phyloP scores from a whole-genome alignment of 2,888 invertebrate species.

The Lasioglossum vierecki region DNA sequence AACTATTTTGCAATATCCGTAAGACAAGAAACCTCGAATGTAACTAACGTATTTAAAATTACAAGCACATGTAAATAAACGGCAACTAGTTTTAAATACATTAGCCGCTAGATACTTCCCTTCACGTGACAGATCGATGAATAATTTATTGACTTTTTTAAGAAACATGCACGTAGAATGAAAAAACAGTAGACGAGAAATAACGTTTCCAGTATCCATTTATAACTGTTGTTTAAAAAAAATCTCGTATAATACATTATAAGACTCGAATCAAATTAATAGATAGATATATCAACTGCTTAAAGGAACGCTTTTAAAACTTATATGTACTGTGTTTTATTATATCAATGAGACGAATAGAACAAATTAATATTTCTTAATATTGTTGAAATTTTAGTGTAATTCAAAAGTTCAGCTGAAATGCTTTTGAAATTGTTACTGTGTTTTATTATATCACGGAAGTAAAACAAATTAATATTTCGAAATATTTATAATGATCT shows the following conservation, averaged over 20 bases:
- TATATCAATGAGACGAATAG: background rate
- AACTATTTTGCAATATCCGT: background rate
- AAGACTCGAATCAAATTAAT: no score
- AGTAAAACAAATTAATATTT: background rate
- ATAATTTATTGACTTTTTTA: conserved; percentile 12
- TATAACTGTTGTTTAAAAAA: background rate
- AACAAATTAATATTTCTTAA: background rate
- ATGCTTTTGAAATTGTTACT: no score
- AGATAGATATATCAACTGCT: background rate
- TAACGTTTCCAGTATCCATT: background rate
- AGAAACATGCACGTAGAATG: background rate
- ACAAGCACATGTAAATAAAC: background rate
- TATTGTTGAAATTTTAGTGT: background rate
- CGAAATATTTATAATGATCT: background rate
- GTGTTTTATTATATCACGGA: no score
- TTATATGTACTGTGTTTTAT: background rate
- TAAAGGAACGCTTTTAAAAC: background rate
- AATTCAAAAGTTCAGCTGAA: no score
- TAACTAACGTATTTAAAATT: background rate
- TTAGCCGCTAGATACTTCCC: background rate
- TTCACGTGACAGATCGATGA: background rate
- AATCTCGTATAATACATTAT: background rate
- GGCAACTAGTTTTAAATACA: background rate
- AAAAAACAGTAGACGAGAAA: background rate
- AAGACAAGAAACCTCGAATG: background rate